Evolutionary conservation across 2,797 vertebrate species (phyloP).

Genomic region (Trematomus bernacchii): DNA sequence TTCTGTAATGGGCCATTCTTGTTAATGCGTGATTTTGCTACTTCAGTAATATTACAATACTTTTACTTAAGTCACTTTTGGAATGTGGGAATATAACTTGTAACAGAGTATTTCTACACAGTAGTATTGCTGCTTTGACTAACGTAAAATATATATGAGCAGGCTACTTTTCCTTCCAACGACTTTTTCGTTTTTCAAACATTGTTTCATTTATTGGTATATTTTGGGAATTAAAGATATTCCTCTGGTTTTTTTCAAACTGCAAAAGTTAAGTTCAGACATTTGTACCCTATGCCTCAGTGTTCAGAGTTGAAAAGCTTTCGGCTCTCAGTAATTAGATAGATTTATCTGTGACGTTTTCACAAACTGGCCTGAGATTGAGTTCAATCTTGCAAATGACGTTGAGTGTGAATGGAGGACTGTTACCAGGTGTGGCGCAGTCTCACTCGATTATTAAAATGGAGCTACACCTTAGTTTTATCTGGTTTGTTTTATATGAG

Average conservation of each 20-base stretch:
- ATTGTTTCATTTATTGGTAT: neutral
- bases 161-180: no score
- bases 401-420: constrained; percentile 21
- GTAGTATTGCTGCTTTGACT: neutral
- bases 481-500: constrained; percentile 58
- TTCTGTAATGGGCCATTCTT: neutral
- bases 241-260: neutral
- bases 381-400: constrained; percentile 11
- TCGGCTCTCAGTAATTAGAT: neutral
- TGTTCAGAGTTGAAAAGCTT: neutral
- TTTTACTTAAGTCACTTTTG: neutral
- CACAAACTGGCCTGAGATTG: constrained; percentile 9
- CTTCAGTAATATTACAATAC: neutral
- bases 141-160: neutral
- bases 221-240: neutral
- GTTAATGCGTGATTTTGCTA: neutral
- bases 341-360: neutral
- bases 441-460: constrained; percentile 44
- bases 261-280: neutral
- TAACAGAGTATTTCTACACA: neutral
- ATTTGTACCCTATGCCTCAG: neutral
- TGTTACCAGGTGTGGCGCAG: constrained; percentile 60
- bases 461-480: constrained; percentile 66
- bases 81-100: no score
- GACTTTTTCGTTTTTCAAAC: neutral